phyloP scores from a whole-genome alignment of 2,888 invertebrate species.

The Limnephilus lunatus region DNA sequence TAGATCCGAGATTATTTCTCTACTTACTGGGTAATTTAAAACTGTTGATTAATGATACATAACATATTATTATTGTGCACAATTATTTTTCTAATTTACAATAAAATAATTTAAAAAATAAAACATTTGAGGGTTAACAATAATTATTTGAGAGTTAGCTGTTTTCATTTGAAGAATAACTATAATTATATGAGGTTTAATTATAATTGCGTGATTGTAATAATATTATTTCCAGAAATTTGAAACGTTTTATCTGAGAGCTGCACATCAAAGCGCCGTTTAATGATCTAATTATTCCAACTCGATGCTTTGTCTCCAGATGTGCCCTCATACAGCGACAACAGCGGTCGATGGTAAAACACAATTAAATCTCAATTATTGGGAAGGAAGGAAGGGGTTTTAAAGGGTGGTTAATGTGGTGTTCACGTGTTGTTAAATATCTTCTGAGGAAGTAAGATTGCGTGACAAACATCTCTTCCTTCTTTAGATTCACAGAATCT shows the following conservation, averaged over 20 bases:
- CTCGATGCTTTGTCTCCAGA: not conserved
- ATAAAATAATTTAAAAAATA: too few relatives aligned
- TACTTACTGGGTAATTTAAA: too few relatives aligned
- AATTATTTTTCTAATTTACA: too few relatives aligned
- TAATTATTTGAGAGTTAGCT: not conserved
- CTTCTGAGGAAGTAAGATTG: too few relatives aligned
- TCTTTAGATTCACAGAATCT: not conserved
- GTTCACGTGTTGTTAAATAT: not conserved
- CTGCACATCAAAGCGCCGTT: not conserved
- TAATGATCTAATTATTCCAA: not conserved
- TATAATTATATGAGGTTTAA: too few relatives aligned
- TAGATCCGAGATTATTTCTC: too few relatives aligned
- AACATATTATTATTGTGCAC: too few relatives aligned
- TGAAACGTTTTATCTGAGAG: not conserved
- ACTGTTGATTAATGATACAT: too few relatives aligned
- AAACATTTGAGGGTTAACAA: too few relatives aligned
- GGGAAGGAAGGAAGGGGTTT: not conserved
- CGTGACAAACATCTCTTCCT: not conserved
- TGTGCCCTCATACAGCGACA: not conserved
- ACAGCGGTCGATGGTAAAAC: not conserved
- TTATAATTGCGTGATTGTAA: too few relatives aligned
- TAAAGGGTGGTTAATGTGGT: not conserved
- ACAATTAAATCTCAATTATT: not conserved
- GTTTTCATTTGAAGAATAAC: too few relatives aligned
- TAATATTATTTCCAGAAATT: not conserved